Percentiles rank a stretch among this genome's conserved stretches.
Evolutionary conservation across 35 echinoderm and acorn worm genomes (phyloP).

Genomic region (Apostichopus japonicus): DNA sequence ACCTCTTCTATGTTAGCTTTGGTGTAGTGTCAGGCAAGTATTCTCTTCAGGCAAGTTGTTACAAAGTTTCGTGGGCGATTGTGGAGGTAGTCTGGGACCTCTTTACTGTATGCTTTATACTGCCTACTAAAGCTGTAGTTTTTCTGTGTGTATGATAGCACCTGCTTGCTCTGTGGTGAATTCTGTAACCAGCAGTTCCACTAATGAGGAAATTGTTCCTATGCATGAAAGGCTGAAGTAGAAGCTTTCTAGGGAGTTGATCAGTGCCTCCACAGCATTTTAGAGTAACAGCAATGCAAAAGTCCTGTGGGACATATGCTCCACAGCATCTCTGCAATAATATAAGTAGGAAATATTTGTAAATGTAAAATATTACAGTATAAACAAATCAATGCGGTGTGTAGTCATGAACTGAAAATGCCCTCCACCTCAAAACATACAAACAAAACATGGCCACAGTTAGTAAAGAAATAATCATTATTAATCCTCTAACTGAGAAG

Average conservation of each 20-base stretch:
- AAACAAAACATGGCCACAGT: no score
- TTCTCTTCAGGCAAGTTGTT: neutral
- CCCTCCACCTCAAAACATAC: no score
- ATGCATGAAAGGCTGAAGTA: neutral
- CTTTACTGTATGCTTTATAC: neutral
- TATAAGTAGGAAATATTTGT: no score
- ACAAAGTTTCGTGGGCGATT: constrained; percentile 5
- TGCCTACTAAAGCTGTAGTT: constrained; percentile 10
- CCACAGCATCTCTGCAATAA: constrained; percentile 15
- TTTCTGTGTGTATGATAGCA: neutral
- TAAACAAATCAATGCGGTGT: no score
- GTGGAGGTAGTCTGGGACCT: constrained; percentile 2
- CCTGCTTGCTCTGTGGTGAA: neutral
- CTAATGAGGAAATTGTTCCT: neutral
- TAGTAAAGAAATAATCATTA: no score
- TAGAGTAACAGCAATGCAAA: neutral
- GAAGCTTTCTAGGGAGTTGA: neutral
- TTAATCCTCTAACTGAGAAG: no score
- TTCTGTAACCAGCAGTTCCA: neutral
- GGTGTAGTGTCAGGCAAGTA: neutral
- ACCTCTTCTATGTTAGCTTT: neutral
- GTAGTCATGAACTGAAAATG: no score
- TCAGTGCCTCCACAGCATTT: neutral
- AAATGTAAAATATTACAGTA: no score
- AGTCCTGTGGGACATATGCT: neutral